phyloP scores from a whole-genome alignment of 1,140 invertebrate genomes.

The Spodoptera frugiperda region DNA sequence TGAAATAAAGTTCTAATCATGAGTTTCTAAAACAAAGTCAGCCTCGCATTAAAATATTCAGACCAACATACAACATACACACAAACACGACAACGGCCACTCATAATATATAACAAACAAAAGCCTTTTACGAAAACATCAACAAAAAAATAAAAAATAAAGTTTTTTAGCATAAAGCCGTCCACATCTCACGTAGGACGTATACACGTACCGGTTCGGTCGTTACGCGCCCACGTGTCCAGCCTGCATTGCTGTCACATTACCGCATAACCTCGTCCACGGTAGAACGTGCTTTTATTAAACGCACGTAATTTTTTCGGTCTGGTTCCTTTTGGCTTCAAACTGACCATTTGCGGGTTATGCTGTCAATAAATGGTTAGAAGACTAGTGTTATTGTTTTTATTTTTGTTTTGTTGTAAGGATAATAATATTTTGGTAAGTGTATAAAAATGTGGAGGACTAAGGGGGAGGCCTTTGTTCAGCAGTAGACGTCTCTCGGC shows the following conservation, averaged over 20 bases:
- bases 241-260: constrained; percentile 25
- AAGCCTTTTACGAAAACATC: constrained; percentile 15
- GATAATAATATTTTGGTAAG: neutral
- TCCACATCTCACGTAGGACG: constrained; percentile 30
- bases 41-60: too few relatives aligned
- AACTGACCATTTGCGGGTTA: neutral
- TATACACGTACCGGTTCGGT: constrained; percentile 35
- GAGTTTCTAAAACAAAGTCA: too few relatives aligned
- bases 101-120: neutral
- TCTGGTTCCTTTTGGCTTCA: neutral
- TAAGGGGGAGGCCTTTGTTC: too few relatives aligned
- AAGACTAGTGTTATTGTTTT: neutral
- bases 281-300: constrained; percentile 29
- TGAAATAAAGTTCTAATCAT: too few relatives aligned
- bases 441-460: too few relatives aligned
- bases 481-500: too few relatives aligned
- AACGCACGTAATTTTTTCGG: constrained; percentile 23
- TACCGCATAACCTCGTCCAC: constrained; percentile 37
- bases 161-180: constrained; percentile 32
- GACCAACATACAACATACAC: too few relatives aligned
- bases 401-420: neutral
- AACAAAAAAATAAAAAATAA: constrained; percentile 16
- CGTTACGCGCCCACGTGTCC: constrained; percentile 37
- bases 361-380: constrained; percentile 10
- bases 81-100: neutral